Evolutionary conservation across 2,888 invertebrate genomes (phyloP).

Genomic region (Parthenolecanium corni): DNA sequence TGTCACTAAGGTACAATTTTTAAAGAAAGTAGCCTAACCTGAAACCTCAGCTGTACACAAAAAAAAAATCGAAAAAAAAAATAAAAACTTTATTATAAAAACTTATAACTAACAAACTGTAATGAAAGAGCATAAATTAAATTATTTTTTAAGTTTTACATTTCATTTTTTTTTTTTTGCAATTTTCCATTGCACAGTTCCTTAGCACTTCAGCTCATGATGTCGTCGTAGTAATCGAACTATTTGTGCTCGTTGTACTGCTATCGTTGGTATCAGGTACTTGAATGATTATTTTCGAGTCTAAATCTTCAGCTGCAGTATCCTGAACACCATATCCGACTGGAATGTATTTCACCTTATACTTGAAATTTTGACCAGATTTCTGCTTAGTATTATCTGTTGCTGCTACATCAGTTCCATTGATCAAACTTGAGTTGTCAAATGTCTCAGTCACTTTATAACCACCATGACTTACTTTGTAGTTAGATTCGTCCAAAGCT

Average conservation of each 20-base stretch:
- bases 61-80: too few relatives aligned
- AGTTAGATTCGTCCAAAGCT: background rate
- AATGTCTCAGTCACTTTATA: slow-evolving; percentile 13
- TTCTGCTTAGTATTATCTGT: background rate
- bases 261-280: slow-evolving; percentile 1
- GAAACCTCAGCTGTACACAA: too few relatives aligned
- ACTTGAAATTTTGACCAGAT: background rate
- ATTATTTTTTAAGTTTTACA: too few relatives aligned
- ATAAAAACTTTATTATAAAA: too few relatives aligned
- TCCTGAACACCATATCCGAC: background rate
- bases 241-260: slow-evolving; percentile 1
- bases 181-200: too few relatives aligned
- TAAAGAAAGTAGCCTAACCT: too few relatives aligned
- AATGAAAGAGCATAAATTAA: too few relatives aligned
- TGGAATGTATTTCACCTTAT: slow-evolving; percentile 20
- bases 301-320: background rate
- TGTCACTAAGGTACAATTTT: too few relatives aligned
- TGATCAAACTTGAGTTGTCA: background rate
- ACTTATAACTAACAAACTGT: too few relatives aligned
- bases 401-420: background rate
- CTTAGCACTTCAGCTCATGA: too few relatives aligned
- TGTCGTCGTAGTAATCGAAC: slow-evolving; percentile 1
- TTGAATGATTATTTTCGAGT: slow-evolving; percentile 9
- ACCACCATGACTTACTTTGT: background rate
- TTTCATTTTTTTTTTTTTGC: too few relatives aligned